Conservation (phyloP, 2,888 invertebrate genomes). For the Steinernema hermaphroditum region DNA sequence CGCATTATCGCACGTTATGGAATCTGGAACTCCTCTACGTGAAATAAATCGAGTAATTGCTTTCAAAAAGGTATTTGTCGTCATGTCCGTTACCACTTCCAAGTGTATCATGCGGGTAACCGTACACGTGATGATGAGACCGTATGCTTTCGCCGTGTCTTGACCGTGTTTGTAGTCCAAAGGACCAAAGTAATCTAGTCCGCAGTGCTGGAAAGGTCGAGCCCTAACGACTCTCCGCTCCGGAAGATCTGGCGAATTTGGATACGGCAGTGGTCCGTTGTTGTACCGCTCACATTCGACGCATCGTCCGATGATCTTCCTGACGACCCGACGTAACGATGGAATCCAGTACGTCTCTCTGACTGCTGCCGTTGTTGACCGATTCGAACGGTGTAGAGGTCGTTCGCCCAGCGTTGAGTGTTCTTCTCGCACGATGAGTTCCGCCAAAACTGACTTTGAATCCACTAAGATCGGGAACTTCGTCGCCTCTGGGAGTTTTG, state of each 20-base stretch:
- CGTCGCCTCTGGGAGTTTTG: conserved; percentile 8
- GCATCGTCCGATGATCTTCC: conserved; percentile 22
- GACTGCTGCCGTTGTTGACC: conserved; percentile 1
- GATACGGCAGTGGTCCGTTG: conserved; percentile 16
- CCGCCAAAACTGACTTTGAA: background rate
- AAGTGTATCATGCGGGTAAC: conserved; percentile 35
- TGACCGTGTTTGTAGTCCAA: background rate
- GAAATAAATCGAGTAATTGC: conserved; percentile 32
- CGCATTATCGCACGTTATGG: no score
- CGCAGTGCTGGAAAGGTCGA: no score
- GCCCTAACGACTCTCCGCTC: conserved; percentile 22
- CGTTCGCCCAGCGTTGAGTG: background rate
- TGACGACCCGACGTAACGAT: conserved; percentile 20
- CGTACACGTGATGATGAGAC: conserved; percentile 33
- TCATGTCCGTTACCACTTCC: conserved; percentile 33
- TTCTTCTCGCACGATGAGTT: background rate
- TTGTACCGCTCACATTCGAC: no score
- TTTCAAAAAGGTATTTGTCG: conserved; percentile 14
- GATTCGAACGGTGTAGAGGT: background rate
- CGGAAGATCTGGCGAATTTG: conserved; percentile 32
- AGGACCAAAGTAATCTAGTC: no score
- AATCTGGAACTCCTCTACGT: conserved; percentile 33
- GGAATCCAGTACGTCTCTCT: no score
- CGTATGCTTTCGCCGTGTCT: conserved; percentile 28
- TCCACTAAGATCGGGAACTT: background rate